Percentiles rank a stretch among this genome's conserved stretches.
Evolutionary conservation across 2,888 invertebrate genomes (phyloP).

Genomic region (Nephrotoma flavescens): DNA sequence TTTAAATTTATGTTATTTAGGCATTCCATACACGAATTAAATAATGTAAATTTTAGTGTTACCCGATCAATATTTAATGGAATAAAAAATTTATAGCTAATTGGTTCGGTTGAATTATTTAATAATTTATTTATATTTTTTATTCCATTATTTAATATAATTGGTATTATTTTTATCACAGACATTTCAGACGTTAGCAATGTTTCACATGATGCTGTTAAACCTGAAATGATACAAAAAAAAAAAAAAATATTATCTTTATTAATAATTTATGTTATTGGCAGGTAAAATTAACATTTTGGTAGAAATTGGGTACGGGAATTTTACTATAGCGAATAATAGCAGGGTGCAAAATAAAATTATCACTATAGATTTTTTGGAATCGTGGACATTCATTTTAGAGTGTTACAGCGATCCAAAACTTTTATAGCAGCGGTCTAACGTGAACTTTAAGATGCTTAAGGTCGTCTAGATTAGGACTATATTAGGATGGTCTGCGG

Average conservation of each 20-base stretch:
- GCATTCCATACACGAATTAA: conserved; percentile 31
- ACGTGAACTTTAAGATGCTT: too few species aligned
- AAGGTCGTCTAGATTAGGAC: too few species aligned
- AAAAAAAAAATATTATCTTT: background rate
- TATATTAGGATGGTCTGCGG: too few species aligned
- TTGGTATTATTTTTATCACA: conserved; percentile 33
- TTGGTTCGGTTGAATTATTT: conserved; percentile 20
- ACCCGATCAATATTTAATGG: conserved; percentile 25
- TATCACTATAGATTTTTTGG: too few species aligned
- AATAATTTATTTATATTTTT: conserved; percentile 22
- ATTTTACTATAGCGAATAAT: background rate
- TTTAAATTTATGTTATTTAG: conserved; percentile 31
- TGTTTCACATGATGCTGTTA: conserved; percentile 49
- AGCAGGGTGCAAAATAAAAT: too few species aligned
- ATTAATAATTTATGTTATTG: background rate
- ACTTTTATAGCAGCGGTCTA: too few species aligned
- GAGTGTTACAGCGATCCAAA: too few species aligned
- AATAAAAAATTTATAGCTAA: conserved; percentile 39
- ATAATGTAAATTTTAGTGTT: conserved; percentile 24
- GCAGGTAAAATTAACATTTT: too few species aligned
- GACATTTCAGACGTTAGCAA: conserved; percentile 48
- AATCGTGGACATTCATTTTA: too few species aligned
- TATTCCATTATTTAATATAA: conserved; percentile 26
- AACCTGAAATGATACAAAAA: conserved; percentile 37
- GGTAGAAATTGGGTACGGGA: background rate